Percentiles rank a stretch among this genome's conserved stretches.
Conservation (phyloP, 2,797 vertebrate genomes). For the Eupleurogrammus muticus region DNA sequence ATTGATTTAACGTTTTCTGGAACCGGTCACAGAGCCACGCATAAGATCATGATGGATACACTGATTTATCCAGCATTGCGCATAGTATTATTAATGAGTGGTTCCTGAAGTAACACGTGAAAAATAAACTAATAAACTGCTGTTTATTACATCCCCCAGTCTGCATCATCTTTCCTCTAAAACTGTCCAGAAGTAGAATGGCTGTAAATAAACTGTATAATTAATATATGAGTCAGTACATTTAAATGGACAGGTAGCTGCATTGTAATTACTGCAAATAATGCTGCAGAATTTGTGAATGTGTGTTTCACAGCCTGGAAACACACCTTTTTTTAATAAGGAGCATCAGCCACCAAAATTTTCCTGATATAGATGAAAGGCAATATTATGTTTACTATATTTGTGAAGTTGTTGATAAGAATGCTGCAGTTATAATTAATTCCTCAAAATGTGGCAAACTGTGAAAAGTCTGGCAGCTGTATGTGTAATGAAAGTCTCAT, state of each 20-base stretch:
- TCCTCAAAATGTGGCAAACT: no score
- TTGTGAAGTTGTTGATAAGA: no score
- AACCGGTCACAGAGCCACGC: slow-evolving; percentile 65
- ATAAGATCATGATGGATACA: slow-evolving; percentile 79
- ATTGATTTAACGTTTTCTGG: slow-evolving; percentile 77
- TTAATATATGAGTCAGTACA: neutral
- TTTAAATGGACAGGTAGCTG: neutral
- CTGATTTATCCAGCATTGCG: slow-evolving; percentile 88
- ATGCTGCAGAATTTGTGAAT: neutral
- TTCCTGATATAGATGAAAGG: no score
- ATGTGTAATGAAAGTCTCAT: no score
- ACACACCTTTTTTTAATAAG: no score
- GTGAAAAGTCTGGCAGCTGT: no score
- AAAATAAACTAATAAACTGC: slow-evolving; percentile 86
- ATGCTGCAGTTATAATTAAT: no score
- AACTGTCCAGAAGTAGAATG: neutral
- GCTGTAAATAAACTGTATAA: neutral
- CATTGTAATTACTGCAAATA: neutral
- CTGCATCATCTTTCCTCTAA: neutral
- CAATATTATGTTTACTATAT: no score
- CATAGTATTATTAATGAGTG: slow-evolving; percentile 87
- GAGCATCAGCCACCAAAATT: no score
- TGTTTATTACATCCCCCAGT: slow-evolving; percentile 57
- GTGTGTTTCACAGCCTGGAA: no score
- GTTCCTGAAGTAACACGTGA: slow-evolving; percentile 86